Base-by-base conservation (phyloP, 2,888 invertebrate genomes). In the Lordiphosa andalusiaca region DNA sequence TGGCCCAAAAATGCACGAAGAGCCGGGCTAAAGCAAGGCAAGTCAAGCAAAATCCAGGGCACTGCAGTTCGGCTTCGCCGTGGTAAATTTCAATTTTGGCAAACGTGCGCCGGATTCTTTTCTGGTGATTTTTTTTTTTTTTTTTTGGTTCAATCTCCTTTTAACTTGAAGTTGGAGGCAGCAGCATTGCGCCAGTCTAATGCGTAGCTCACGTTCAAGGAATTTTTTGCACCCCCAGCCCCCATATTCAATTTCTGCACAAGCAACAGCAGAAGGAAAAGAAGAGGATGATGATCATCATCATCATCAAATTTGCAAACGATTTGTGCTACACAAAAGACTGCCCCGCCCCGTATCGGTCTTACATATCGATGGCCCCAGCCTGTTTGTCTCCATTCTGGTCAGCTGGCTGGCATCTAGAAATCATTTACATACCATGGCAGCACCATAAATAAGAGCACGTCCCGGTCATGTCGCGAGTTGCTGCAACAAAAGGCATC, bases 81-180 rank as follows among this genome's bases (percentile, higher is more conserved):
- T 70, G 59, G 59, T 62, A 73, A 68, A 73, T 73, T 73, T 73
- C 72, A 73, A 73, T 73, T 73, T 73, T 25, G 71, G 62, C 64
- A 71, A 73, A 73, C 72, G 72, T 73, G 72, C 59, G 54, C 52
- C 57, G 73, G 68, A 73, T 73, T 19, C 16, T 16, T 16, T 16
- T 1, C 16, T n/a, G n/a, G n/a, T n/a, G n/a, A 16, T 1, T 19
- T 19, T 19, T 19, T 4, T 19, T 4, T 19, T 66, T 57, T 52
- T 58, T 10, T 13, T 40, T 38, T 37, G 6, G 16, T 37, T 9
- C 19, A 5, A 41, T 2, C n/a, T 10, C 3, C 44, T 39, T 21
- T 48, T 53, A 23, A 37, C 25, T 37, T 19, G 13, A 41, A 36
- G 48, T 48, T 25, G 25, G 25, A 25, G 6, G 25, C 25, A 25